Base-by-base conservation (phyloP, 1,140 invertebrate species). In the Archivesica marissinica region DNA sequence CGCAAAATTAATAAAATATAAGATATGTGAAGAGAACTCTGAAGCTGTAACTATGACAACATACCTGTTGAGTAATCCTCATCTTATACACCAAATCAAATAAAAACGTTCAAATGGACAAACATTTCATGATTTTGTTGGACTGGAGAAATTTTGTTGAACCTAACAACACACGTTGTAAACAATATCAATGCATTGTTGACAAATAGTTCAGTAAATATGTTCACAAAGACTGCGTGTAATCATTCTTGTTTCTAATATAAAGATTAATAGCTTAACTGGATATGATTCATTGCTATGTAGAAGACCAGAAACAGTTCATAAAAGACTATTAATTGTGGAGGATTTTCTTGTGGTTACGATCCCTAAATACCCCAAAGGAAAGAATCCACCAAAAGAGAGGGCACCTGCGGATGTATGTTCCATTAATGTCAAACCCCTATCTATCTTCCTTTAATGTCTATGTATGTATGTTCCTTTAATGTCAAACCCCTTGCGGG, bases 21-120 rank as follows among this genome's bases (percentile, higher is more conserved):
- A 76, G 20, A 20, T 56, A n/a, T n/a, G n/a, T n/a, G n/a, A n/a
- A n/a, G n/a, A n/a, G n/a, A n/a, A n/a, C n/a, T n/a, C n/a, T n/a
- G n/a, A n/a, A n/a, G n/a, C n/a, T n/a, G n/a, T n/a, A n/a, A n/a
- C n/a, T n/a, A n/a, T n/a, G n/a, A n/a, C n/a, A n/a, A 81, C 47
- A 30, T 33, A 83, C 80, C 66, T 83, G 80, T 30, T 52, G 33
- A 61, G 80, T 83, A 33, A 83, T 83, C 33, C 80, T 83, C 80
- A 83, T 83, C 33, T 83, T 83, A 44, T 30, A n/a, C n/a, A n/a
- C n/a, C n/a, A n/a, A n/a, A n/a, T n/a, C n/a, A n/a, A n/a, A n/a
- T n/a, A n/a, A n/a, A n/a, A n/a, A n/a, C n/a, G n/a, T n/a, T n/a
- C n/a, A n/a, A n/a, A n/a, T n/a, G n/a, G n/a, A n/a, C 33, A 23